Conservation (phyloP, 2,797 vertebrate genomes). For the Cephalopachus bancanus region DNA sequence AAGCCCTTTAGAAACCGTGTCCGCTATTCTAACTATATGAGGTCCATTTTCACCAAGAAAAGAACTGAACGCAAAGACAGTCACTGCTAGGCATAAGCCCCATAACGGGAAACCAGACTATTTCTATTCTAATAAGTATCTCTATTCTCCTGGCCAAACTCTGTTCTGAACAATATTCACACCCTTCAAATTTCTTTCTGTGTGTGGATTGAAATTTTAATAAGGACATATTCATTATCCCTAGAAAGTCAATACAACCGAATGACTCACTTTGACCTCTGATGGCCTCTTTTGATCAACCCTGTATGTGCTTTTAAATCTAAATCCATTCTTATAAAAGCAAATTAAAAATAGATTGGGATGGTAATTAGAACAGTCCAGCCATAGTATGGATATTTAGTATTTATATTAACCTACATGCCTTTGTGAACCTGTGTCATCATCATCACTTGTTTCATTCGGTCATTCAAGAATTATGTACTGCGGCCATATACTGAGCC, state of each 20-base stretch:
- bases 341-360: neutral
- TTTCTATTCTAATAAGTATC: neutral
- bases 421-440: neutral
- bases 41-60: neutral
- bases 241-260: conserved; percentile 42
- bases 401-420: conserved; percentile 12
- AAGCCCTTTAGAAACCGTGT: conserved; percentile 28
- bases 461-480: neutral
- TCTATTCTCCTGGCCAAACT: neutral
- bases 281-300: neutral
- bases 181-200: neutral
- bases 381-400: neutral
- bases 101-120: conserved; percentile 7
- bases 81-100: neutral
- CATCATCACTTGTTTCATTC: neutral
- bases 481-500: neutral
- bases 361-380: conserved; percentile 34
- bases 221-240: conserved; percentile 10
- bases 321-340: conserved; percentile 49
- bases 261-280: conserved; percentile 17
- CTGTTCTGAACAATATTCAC: neutral
- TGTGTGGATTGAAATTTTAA: neutral
- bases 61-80: conserved; percentile 28
- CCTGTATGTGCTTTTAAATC: conserved; percentile 29
- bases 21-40: conserved; percentile 27